Evolutionary conservation across 2,797 vertebrate genomes (phyloP), one percentile per base, ranked within the genome.

Genomic region (Carapus acus): DNA sequence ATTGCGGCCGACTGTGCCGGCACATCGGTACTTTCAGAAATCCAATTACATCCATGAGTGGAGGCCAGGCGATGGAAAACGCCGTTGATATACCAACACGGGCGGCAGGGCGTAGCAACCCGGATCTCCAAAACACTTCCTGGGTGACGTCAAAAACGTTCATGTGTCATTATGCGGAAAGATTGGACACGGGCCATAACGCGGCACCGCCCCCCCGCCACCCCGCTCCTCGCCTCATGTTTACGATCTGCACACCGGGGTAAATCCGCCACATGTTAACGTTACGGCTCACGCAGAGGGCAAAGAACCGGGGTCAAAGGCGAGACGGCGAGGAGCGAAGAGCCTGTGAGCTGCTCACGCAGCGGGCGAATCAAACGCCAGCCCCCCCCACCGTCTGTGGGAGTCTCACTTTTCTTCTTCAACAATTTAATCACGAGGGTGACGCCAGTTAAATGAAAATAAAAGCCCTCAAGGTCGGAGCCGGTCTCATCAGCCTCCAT

Each of bases 11-110:
- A 24, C 17, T 37, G 9, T 36, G 54, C 36, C 38, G 20, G 12
- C 55, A 49, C 36, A 23, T 49, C 2, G 1, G 53, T 50, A 65
- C 37, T 41, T 61, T 17, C 34, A 45, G 47, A 62, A 72, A 74
- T 74, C 60, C 65, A 70, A 73, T 77, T 74, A 71, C 62, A 73
- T 61, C 64, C 62, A 58, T 63, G 57, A 74, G 40, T 69, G 64
- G 65, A 64, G 67, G 55, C 56, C 17, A 2, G 43, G 1, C 1
- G 31, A 56, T 19, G 38, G 54, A 61, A 54, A 38, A 43, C 43
- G 49, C 45, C 54, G 37, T 54, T 66, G 52, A 63, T 36, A 44
- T 49, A 37, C 54, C 42, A 24, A 49, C 49, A 43, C 29, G 50
- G 50, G 19, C 57, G 44, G 24, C 36, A 43, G 34, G 48, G 19